Base-by-base conservation (phyloP, 2,888 invertebrate genomes). In the Willowsia nigromaculata region DNA sequence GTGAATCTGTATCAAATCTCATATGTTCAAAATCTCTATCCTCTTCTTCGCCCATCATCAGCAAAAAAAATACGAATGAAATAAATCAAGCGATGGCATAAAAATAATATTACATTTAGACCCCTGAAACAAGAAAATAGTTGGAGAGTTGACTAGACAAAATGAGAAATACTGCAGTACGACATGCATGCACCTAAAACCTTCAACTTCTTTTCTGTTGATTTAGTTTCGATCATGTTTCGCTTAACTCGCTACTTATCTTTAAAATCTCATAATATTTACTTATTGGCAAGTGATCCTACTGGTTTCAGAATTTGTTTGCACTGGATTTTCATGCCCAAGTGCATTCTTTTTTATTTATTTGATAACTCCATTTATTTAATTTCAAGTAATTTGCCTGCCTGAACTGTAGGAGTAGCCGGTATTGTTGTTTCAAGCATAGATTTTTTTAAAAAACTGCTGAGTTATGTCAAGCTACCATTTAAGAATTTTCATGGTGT, bases 1-100 rank as follows among this genome's bases (percentile, higher is more conserved):
- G 76, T 62, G 85, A 76, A 85, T 43, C 85, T 85, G 85, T 85
- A 76, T n/a, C 85, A 74, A 85, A 85, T 85, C 18, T 59, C 22
- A 50, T 15, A 50, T 27, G n/a, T 27, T n/a, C n/a, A 33, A 18
- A 9, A 33, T 13, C 33, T 59, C 30, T 30, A 59, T 50, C n/a
- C 25, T 59, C 15, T n/a, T 18, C 22, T 50, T n/a, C 5, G 22
- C 6, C 56, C 22, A 9, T 56, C 56, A 11, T 18, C 22, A 9
- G 56, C 56, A 56, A 0, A 40, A 37, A 2, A 71, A 71, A 40
- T 9, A 30, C 18, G 6, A 65, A 65, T 65, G 65, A 65, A 33
- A 65, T 65, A 65, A 65, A 65, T 65, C 65, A 65, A 65, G 65
- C 65, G 65, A 65, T 65, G 6, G 65, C 65, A 65, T 65, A 65